phyloP scores from a whole-genome alignment of 2,888 invertebrate species.

The Boloria selene region DNA sequence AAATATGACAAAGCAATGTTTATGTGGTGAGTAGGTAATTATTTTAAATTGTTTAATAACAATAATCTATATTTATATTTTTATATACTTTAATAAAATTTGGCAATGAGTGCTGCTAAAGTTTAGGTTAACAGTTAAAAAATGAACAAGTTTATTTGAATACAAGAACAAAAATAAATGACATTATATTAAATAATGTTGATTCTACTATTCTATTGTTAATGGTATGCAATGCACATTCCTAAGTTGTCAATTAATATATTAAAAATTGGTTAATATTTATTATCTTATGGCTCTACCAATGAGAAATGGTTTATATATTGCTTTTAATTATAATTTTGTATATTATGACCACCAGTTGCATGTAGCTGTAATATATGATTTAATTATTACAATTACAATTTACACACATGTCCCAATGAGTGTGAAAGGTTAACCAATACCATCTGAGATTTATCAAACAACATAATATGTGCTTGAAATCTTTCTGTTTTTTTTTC shows the following conservation, averaged over 20 bases:
- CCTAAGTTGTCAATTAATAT: constrained; percentile 30
- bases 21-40: constrained; percentile 8
- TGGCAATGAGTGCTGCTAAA: constrained; percentile 11
- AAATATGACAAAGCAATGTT: constrained; percentile 20
- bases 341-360: constrained; percentile 32
- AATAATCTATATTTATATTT: not conserved
- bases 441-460: constrained; percentile 50
- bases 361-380: constrained; percentile 46
- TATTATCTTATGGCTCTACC: constrained; percentile 29
- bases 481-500: constrained; percentile 51
- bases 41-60: not conserved
- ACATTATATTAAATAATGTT: constrained; percentile 32
- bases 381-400: constrained; percentile 45
- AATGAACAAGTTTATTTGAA: constrained; percentile 17
- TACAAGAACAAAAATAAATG: constrained; percentile 24
- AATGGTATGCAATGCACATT: constrained; percentile 43
- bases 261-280: constrained; percentile 26
- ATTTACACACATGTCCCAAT: constrained; percentile 66
- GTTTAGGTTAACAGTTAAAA: constrained; percentile 15
- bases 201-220: constrained; percentile 43
- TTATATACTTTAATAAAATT: constrained; percentile 7
- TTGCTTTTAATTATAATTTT: constrained; percentile 24
- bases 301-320: constrained; percentile 24
- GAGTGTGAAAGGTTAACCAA: constrained; percentile 60
- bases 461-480: constrained; percentile 49